A percentile compares a stretch with the other conserved stretches of the same genome.
Conservation (phyloP, 2,113 vertebrate species). For the Pseudopodoces humilis region DNA sequence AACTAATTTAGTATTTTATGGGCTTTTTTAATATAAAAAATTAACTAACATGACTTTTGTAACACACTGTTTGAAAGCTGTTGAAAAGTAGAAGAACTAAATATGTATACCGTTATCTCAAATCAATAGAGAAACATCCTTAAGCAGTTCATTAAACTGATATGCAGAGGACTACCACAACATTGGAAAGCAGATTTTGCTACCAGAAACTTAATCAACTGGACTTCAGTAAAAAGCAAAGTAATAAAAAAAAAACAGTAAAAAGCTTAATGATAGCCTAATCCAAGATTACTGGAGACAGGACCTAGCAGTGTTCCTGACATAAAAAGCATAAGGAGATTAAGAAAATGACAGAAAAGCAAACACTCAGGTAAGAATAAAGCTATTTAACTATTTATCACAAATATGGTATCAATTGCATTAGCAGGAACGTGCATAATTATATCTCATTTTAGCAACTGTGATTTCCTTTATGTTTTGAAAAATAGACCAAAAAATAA, state of each 20-base stretch:
- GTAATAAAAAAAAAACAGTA: neutral
- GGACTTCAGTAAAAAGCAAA: neutral
- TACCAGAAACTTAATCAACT: neutral
- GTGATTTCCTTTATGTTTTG: neutral
- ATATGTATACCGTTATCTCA: neutral
- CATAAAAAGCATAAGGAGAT: neutral
- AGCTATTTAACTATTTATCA: neutral
- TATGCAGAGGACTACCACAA: fast-evolving
- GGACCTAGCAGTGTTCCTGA: neutral
- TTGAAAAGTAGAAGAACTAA: neutral
- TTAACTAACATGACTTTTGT: neutral
- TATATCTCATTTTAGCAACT: neutral
- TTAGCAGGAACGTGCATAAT: neutral
- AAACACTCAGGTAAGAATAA: neutral
- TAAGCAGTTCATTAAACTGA: neutral
- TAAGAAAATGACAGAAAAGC: neutral
- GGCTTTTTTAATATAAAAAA: neutral
- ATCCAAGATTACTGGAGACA: neutral
- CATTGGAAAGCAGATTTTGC: neutral
- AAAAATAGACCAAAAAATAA: neutral
- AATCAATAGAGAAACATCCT: neutral
- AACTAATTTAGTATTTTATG: neutral
- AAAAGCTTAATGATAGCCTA: neutral
- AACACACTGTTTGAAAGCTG: neutral
- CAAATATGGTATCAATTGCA: neutral